These are phyloP conservation scores for Hydra vulgaris DNA, from an alignment of 30 jellyfish, hydroid and myxozoan species.

Conservation along the genomic window DNA sequence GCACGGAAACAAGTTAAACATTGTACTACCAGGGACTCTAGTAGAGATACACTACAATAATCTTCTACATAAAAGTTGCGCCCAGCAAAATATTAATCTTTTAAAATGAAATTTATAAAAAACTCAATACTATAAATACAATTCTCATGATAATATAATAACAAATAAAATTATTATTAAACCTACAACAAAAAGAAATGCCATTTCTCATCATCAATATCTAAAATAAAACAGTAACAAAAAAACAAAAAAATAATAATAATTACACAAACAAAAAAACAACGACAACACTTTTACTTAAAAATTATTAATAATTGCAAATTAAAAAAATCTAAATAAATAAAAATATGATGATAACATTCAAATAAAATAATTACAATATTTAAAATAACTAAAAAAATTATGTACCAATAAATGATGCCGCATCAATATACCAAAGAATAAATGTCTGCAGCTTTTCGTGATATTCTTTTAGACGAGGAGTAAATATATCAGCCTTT, in stretches of 20 bases:
- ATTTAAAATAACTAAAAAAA: background rate
- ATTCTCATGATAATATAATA: too few relatives aligned
- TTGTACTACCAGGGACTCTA: too few relatives aligned
- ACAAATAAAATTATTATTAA: background rate
- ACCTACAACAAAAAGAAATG: constrained; percentile 74
- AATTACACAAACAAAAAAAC: background rate
- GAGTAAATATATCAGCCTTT: constrained; percentile 60
- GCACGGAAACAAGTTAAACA: too few relatives aligned
- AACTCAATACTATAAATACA: too few relatives aligned
- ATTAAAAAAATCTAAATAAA: too few relatives aligned
- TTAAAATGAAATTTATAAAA: too few relatives aligned
- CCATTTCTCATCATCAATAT: constrained; percentile 90
- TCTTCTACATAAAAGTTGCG: too few relatives aligned
- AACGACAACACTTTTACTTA: background rate
- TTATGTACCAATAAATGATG: constrained; percentile 67
- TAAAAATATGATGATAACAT: too few relatives aligned
- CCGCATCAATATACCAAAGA: constrained; percentile 93
- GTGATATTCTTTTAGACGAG: constrained; percentile 65
- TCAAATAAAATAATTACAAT: too few relatives aligned
- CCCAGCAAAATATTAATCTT: too few relatives aligned
- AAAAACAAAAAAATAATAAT: background rate
- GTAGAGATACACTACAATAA: too few relatives aligned
- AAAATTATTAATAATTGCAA: too few relatives aligned
- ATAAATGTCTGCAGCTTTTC: constrained; percentile 71
- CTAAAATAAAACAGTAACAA: constrained; percentile 25